Conservation (phyloP, 2,113 vertebrate genomes). For the Myotis davidii region DNA sequence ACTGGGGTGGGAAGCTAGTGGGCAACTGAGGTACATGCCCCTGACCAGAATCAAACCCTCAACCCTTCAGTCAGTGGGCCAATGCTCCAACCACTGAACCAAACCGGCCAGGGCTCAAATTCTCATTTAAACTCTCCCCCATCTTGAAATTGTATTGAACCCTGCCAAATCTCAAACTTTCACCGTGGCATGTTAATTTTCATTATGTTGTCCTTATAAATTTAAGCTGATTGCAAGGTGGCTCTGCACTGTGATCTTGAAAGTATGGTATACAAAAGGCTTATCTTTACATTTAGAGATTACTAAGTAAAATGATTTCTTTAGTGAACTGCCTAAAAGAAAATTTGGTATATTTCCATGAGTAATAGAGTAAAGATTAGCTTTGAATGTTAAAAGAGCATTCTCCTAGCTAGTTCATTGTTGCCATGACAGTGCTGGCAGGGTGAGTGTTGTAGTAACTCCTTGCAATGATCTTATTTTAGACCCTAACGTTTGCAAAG, state of each 20-base stretch:
- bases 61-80: too few species aligned
- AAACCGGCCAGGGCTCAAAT: background rate
- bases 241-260: background rate
- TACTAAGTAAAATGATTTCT: constrained; percentile 56
- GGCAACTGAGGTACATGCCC: too few species aligned
- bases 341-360: constrained; percentile 74
- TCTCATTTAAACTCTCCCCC: constrained; percentile 46
- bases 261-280: constrained; percentile 15
- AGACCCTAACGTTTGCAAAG: constrained; percentile 75
- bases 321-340: constrained; percentile 60
- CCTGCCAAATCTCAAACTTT: background rate
- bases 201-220: constrained; percentile 37
- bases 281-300: constrained; percentile 55
- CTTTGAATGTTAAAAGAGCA: constrained; percentile 70
- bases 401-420: constrained; percentile 70
- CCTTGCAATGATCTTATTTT: constrained; percentile 79
- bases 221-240: background rate
- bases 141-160: constrained; percentile 60
- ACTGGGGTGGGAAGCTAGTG: too few species aligned
- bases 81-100: too few species aligned
- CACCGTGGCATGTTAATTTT: constrained; percentile 22
- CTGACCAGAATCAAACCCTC: too few species aligned
- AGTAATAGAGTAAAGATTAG: constrained; percentile 67
- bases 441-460: constrained; percentile 75
- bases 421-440: constrained; percentile 80